Percentiles rank a stretch among this genome's conserved stretches.
Evolutionary conservation across 2,113 vertebrate species (phyloP).

Genomic region (Megaleporinus macrocephalus): DNA sequence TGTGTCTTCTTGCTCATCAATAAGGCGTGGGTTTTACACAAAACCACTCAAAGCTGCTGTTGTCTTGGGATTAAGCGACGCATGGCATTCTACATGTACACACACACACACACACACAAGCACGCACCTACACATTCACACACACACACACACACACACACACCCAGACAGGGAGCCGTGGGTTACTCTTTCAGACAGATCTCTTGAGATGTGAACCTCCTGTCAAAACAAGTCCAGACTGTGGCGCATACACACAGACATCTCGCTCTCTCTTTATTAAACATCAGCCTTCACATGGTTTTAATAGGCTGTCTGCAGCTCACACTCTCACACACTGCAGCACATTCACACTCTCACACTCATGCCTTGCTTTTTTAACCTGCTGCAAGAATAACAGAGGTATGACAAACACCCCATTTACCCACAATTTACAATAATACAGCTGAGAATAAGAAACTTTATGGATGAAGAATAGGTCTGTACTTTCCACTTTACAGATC

Average conservation of each 20-base stretch:
- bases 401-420: no score
- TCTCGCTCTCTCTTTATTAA: constrained; percentile 48
- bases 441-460: no score
- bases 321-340: constrained; percentile 17
- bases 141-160: constrained; percentile 14
- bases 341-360: constrained; percentile 20
- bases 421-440: no score
- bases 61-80: constrained; percentile 9
- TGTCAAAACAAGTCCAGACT: constrained; percentile 54
- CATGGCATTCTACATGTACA: constrained; percentile 13
- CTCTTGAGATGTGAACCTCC: constrained; percentile 48
- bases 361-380: constrained; percentile 14
- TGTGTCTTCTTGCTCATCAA: neutral
- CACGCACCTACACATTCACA: neutral
- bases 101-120: constrained; percentile 12
- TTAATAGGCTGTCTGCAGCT: constrained; percentile 30
- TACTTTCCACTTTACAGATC: no score
- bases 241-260: constrained; percentile 34
- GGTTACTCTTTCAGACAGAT: constrained; percentile 41
- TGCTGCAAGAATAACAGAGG: constrained; percentile 14
- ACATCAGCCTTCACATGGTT: constrained; percentile 39
- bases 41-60: constrained; percentile 19
- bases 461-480: no score
- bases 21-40: constrained; percentile 10
- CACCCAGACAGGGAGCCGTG: constrained; percentile 17